Evolutionary conservation across 2,113 vertebrate genomes (phyloP).

Genomic region (Oryzias woworae): DNA sequence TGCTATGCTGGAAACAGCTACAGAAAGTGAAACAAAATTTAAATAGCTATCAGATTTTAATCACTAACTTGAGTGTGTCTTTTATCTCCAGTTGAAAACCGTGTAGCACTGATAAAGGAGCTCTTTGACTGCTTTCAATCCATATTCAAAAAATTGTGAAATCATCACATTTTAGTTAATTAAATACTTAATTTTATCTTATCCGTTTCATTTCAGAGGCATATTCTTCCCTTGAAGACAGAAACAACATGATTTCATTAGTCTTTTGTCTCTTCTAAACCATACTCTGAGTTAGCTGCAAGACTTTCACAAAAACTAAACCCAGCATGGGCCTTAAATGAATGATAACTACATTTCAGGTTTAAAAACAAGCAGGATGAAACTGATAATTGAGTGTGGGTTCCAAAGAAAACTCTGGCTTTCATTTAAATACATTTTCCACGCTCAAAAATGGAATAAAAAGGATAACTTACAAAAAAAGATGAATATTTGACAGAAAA

Average conservation of each 20-base stretch:
- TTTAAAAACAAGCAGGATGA: too few relatives aligned
- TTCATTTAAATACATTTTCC: too few relatives aligned
- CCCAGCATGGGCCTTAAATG: too few relatives aligned
- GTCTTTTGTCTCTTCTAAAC: background rate
- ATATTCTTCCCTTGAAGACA: slow-evolving; percentile 25
- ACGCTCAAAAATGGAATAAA: too few relatives aligned
- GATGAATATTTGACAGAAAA: too few relatives aligned
- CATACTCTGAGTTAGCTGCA: too few relatives aligned
- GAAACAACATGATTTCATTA: background rate
- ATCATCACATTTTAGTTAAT: slow-evolving; percentile 28
- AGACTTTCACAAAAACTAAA: too few relatives aligned
- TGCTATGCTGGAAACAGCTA: slow-evolving; percentile 14
- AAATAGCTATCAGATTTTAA: slow-evolving; percentile 7
- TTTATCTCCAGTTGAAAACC: slow-evolving; percentile 44
- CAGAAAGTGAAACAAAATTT: slow-evolving; percentile 11
- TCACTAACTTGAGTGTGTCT: background rate
- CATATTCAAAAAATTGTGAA: slow-evolving; percentile 26
- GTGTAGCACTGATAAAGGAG: slow-evolving; percentile 10
- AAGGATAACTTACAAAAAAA: too few relatives aligned
- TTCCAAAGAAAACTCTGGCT: background rate
- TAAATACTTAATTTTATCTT: slow-evolving; percentile 37
- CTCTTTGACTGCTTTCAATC: slow-evolving; percentile 18
- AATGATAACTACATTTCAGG: too few relatives aligned
- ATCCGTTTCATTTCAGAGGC: slow-evolving; percentile 27
- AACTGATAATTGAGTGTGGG: too few relatives aligned